phyloP scores from a whole-genome alignment of 2,113 vertebrate genomes.

The Anser brachyrhynchus region DNA sequence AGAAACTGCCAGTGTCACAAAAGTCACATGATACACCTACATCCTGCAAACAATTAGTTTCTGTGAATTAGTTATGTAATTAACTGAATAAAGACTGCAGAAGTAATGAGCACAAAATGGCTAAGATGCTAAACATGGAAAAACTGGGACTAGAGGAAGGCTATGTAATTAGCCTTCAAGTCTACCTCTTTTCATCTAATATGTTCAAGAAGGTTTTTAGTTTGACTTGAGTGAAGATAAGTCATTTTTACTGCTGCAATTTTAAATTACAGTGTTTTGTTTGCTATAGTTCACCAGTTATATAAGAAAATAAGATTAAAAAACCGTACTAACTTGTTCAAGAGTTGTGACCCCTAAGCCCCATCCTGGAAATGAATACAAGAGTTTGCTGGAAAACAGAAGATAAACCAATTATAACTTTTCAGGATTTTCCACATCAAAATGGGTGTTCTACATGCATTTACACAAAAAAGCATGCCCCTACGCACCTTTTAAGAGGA shows the following conservation, averaged over 20 bases:
- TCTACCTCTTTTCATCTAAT: background rate
- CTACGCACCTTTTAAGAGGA: background rate
- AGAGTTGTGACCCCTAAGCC: conserved; percentile 84
- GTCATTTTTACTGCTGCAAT: background rate
- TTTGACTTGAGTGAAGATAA: background rate
- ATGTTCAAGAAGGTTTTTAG: background rate
- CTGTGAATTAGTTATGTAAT: background rate
- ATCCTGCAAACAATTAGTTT: background rate
- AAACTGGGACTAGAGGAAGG: background rate
- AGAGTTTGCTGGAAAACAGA: conserved; percentile 84
- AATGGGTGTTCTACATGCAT: background rate
- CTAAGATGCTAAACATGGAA: background rate
- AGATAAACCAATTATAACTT: background rate
- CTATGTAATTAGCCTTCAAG: background rate
- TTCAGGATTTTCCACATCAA: background rate
- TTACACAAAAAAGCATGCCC: background rate
- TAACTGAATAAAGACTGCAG: background rate
- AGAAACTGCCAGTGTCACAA: background rate
- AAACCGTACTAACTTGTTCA: conserved; percentile 80
- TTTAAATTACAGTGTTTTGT: background rate
- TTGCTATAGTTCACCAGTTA: background rate
- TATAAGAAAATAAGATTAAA: background rate
- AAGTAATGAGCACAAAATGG: background rate
- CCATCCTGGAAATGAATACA: conserved; percentile 92
- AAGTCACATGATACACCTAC: background rate